These are phyloP conservation scores for Leptopilina syphax DNA, from an alignment of 2,888 invertebrate species.

Conservation along the genomic window DNA sequence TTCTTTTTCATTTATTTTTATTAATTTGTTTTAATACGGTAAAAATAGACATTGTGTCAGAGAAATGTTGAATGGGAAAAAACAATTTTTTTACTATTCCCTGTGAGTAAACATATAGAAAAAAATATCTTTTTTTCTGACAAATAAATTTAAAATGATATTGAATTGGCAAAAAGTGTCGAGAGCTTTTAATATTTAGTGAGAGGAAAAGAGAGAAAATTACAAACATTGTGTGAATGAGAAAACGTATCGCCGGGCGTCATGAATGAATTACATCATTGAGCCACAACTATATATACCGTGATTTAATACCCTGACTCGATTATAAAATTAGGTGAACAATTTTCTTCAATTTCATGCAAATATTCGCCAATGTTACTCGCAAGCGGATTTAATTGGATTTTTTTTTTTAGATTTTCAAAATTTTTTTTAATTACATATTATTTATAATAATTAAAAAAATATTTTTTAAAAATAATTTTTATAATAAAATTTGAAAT, in stretches of 20 bases:
- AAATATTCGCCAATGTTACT: not conserved
- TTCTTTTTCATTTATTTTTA: no score
- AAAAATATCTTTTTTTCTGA: not conserved
- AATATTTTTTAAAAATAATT: no score
- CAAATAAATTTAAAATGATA: not conserved
- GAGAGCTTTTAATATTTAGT: not conserved
- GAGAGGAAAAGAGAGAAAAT: slow-evolving; percentile 1
- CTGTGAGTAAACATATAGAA: no score
- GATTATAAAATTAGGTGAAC: slow-evolving; percentile 27
- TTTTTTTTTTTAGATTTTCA: no score
- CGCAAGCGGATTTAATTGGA: no score
- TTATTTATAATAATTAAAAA: no score
- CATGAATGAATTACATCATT: slow-evolving; percentile 38
- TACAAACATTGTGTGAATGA: slow-evolving; percentile 33
- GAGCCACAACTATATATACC: not conserved
- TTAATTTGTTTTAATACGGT: no score
- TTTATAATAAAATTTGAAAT: no score
- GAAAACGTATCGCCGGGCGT: slow-evolving; percentile 21
- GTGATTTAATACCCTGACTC: slow-evolving; percentile 28
- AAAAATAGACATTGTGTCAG: no score
- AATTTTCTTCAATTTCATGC: slow-evolving; percentile 2
- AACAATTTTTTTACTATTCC: no score
- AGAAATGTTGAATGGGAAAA: no score
- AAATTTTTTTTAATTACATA: not conserved
- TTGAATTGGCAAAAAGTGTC: no score